These are phyloP conservation scores for Sycophaga agraensis DNA, from an alignment of 1,140 invertebrate species.

Conservation along the genomic window DNA sequence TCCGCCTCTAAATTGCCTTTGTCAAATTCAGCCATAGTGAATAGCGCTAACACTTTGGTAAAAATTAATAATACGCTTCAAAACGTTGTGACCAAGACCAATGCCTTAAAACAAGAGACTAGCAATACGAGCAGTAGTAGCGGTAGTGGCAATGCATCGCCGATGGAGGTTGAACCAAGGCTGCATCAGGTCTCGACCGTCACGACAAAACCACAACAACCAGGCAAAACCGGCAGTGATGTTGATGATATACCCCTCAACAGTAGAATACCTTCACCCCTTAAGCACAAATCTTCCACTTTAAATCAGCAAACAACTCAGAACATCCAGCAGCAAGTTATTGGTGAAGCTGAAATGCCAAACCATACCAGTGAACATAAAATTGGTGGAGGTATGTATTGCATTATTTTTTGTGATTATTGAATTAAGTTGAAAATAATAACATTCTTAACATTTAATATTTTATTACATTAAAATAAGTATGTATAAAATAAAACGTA, in stretches of 20 bases:
- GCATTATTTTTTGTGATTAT: background rate
- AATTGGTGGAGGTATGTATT: conserved; percentile 54
- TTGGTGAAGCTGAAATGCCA: conserved; percentile 45
- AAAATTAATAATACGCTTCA: conserved; percentile 54
- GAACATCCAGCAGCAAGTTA: conserved; percentile 43
- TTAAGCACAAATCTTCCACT: conserved; percentile 49
- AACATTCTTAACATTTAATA: no score
- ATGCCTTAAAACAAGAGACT: conserved; percentile 55
- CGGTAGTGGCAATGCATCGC: conserved; percentile 9
- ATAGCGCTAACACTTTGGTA: conserved; percentile 46
- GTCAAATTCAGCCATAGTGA: conserved; percentile 48
- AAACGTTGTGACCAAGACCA: conserved; percentile 46
- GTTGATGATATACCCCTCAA: conserved; percentile 55
- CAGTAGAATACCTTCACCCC: conserved; percentile 55
- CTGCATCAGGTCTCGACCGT: background rate
- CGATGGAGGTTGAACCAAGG: background rate
- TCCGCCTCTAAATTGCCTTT: conserved; percentile 50
- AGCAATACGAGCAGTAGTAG: background rate
- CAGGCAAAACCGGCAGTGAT: conserved; percentile 49
- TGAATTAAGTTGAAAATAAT: no score
- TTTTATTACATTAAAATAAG: no score
- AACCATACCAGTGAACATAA: conserved; percentile 57
- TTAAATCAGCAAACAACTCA: conserved; percentile 42
- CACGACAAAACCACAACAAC: conserved; percentile 23
- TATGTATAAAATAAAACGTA: no score